Conservation (phyloP, 2,888 invertebrate species). For the Horisme vitalbata region DNA sequence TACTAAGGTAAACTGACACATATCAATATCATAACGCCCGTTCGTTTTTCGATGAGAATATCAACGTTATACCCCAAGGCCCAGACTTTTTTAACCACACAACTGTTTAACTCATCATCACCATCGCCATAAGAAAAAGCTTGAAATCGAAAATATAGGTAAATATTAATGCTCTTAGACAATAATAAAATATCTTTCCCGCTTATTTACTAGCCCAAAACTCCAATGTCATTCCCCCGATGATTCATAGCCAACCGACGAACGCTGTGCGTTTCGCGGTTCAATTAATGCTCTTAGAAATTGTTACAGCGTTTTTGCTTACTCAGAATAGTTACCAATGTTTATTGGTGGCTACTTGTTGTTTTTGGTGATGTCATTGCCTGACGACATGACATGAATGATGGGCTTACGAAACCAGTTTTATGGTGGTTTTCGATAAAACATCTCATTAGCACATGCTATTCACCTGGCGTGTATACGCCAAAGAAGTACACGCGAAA, state of each 20-base stretch:
- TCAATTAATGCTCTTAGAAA: conserved; percentile 48
- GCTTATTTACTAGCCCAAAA: conserved; percentile 34
- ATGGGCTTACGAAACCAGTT: conserved; percentile 25
- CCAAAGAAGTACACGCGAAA: too few species aligned
- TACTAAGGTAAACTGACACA: too few species aligned
- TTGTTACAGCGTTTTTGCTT: conserved; percentile 45
- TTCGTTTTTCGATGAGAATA: too few species aligned
- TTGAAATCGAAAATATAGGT: too few species aligned
- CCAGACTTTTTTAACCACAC: too few species aligned
- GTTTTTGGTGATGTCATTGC: conserved; percentile 60
- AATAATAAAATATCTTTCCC: not conserved
- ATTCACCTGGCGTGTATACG: conserved; percentile 3
- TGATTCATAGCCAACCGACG: conserved; percentile 38
- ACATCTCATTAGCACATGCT: conserved; percentile 9
- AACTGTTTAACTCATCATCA: too few species aligned
- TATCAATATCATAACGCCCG: too few species aligned
- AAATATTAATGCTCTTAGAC: too few species aligned
- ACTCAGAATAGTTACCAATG: conserved; percentile 2
- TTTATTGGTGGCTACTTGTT: conserved; percentile 25
- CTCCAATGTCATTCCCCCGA: conserved; percentile 50
- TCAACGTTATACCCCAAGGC: too few species aligned
- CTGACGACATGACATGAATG: conserved; percentile 33
- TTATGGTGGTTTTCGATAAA: conserved; percentile 3
- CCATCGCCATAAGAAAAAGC: too few species aligned
- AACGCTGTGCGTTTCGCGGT: conserved; percentile 39